A percentile compares a stretch with the other conserved stretches of the same genome.
These are phyloP conservation scores for Hyles lineata DNA, from an alignment of 2,888 invertebrate genomes.

Conservation along the genomic window DNA sequence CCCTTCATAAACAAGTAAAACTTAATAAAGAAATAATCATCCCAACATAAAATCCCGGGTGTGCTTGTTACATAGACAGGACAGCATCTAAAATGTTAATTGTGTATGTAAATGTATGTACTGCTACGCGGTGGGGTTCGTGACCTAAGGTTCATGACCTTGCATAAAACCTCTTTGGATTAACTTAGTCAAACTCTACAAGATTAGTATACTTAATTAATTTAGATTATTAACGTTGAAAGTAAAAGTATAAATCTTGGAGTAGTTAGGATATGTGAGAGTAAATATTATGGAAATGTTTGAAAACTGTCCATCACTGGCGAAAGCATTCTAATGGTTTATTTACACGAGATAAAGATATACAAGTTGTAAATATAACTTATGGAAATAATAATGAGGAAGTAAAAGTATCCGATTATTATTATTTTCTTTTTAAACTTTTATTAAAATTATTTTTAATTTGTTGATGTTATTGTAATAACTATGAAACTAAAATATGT, in stretches of 20 bases:
- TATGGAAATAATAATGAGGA: no score
- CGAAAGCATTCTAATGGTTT: no score
- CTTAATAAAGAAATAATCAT: background rate
- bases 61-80: background rate
- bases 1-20: background rate
- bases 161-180: constrained; percentile 12
- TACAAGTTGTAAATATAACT: no score
- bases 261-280: no score
- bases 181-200: background rate
- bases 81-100: constrained; percentile 16
- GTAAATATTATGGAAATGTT: no score
- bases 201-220: background rate
- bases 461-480: no score
- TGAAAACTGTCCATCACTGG: no score
- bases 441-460: no score
- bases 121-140: background rate
- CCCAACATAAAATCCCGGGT: background rate
- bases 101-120: constrained; percentile 13
- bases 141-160: constrained; percentile 12
- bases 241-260: background rate
- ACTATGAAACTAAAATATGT: no score
- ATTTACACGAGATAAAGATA: no score
- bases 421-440: no score
- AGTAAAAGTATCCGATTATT: no score
- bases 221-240: background rate